Evolutionary conservation across 2,888 invertebrate species (phyloP).

Genomic region (Adela reaumurella): DNA sequence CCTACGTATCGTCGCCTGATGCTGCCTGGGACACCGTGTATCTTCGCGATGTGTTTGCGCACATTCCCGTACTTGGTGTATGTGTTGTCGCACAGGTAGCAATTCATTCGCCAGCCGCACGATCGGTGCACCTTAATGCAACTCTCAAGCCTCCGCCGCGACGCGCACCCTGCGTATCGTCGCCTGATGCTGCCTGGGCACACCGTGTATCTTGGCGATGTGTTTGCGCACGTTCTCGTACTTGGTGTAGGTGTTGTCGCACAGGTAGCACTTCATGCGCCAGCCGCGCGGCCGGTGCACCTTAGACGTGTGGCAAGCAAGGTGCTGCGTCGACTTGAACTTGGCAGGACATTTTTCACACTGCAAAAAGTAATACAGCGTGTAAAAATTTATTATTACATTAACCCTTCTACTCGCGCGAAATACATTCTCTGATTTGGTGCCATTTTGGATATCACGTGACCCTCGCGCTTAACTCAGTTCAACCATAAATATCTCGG

Average conservation of each 20-base stretch:
- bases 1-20: conserved; percentile 18
- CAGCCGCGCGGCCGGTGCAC: conserved; percentile 9
- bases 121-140: no score
- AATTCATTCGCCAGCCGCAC: conserved; percentile 14
- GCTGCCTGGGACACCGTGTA: conserved; percentile 15
- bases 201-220: conserved; percentile 16
- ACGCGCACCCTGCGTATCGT: conserved; percentile 13
- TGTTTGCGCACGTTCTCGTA: conserved; percentile 18
- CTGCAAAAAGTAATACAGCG: no score
- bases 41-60: conserved; percentile 16
- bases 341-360: conserved; percentile 5
- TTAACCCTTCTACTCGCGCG: conserved; percentile 17
- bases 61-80: conserved; percentile 18
- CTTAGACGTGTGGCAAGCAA: conserved; percentile 10
- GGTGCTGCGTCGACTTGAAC: conserved; percentile 10
- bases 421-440: conserved; percentile 23
- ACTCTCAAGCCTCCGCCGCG: no score
- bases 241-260: conserved; percentile 17
- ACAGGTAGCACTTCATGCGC: conserved; percentile 19
- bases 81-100: conserved; percentile 19
- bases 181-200: conserved; percentile 16
- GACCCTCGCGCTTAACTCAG: conserved; percentile 38
- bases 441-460: conserved; percentile 46
- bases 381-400: no score
- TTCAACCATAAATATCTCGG: conserved; percentile 48